Evolutionary conservation across 2,888 invertebrate species (phyloP).

Genomic region (Macrosiphum euphorbiae): DNA sequence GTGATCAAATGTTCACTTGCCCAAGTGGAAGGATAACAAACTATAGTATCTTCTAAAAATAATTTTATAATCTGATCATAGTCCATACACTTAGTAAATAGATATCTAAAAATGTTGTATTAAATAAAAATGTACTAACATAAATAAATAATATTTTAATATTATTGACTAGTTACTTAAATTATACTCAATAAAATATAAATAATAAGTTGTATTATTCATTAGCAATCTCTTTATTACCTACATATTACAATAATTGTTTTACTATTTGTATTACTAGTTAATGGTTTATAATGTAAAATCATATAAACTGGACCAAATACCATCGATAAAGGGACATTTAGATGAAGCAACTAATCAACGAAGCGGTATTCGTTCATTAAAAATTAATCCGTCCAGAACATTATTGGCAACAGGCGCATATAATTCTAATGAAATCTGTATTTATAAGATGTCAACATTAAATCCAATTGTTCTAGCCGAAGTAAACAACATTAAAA

Average conservation of each 20-base stretch:
- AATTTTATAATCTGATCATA: neutral
- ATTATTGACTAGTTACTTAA: neutral
- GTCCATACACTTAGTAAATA: neutral
- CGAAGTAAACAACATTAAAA: conserved; percentile 73
- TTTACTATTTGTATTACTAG: conserved; percentile 70
- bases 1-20: neutral
- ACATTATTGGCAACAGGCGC: conserved; percentile 93
- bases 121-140: neutral
- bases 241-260: neutral
- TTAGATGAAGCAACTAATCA: conserved; percentile 73
- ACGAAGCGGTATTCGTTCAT: conserved; percentile 92
- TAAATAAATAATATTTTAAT: neutral
- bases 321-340: conserved; percentile 84
- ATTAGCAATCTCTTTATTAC: neutral
- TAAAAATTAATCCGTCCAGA: conserved; percentile 93
- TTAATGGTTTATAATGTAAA: conserved; percentile 93
- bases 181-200: neutral
- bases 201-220: neutral
- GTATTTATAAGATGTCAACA: conserved; percentile 91
- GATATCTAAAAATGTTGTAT: neutral
- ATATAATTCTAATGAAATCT: conserved; percentile 91
- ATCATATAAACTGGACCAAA: conserved; percentile 87
- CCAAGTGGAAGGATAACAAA: neutral
- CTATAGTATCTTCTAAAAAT: neutral
- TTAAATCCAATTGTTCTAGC: conserved; percentile 95